phyloP scores from a whole-genome alignment of 2,888 invertebrate species.

The Ophion obscuratus region DNA sequence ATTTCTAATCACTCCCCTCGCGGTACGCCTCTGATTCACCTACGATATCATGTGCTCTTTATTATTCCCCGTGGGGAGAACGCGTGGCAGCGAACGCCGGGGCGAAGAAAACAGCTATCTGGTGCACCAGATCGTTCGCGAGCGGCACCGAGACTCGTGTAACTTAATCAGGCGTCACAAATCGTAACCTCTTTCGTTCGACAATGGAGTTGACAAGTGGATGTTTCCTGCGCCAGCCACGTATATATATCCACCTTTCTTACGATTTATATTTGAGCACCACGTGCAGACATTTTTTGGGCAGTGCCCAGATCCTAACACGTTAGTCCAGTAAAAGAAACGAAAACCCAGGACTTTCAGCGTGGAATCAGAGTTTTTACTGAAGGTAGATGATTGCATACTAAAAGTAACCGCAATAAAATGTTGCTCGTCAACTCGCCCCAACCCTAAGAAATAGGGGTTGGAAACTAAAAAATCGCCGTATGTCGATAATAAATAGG shows the following conservation, averaged over 20 bases:
- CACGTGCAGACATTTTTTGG: too few species aligned
- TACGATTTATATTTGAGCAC: background rate
- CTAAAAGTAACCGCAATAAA: too few species aligned
- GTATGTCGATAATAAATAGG: too few species aligned
- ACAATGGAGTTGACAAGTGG: background rate
- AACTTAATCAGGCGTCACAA: conserved; percentile 41
- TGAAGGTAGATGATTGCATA: too few species aligned
- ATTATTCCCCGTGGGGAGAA: conserved; percentile 35
- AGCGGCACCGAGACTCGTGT: background rate
- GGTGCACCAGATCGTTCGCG: conserved; percentile 23
- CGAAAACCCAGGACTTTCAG: too few species aligned
- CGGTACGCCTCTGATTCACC: conserved; percentile 51
- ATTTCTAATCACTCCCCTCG: conserved; percentile 20
- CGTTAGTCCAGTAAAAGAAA: too few species aligned
- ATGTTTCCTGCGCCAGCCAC: background rate
- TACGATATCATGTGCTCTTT: conserved; percentile 53
- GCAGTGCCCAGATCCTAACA: too few species aligned
- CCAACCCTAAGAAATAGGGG: too few species aligned
- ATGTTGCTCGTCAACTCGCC: too few species aligned
- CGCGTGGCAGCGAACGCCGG: background rate
- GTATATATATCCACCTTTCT: background rate
- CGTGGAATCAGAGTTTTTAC: too few species aligned
- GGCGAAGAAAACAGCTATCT: conserved; percentile 8
- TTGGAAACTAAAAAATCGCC: too few species aligned
- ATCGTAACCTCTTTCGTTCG: background rate